Conservation (phyloP, 2,113 vertebrate species). For the Axis porcinus region DNA sequence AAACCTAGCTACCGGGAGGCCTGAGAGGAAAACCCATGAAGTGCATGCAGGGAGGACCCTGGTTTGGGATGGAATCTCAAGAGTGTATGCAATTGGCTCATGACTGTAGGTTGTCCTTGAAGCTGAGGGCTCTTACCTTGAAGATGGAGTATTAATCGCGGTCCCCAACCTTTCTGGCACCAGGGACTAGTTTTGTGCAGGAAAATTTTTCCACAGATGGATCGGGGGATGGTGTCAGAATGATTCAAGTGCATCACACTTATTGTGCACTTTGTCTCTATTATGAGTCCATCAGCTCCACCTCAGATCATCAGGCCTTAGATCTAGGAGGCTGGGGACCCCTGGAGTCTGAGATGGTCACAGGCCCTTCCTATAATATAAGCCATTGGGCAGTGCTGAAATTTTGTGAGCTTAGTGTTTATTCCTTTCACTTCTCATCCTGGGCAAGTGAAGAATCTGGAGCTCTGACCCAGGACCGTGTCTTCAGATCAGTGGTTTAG, state of each 20-base stretch:
- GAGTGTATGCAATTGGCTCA: background rate
- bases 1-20: constrained; percentile 15
- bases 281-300: background rate
- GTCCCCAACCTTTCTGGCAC: background rate
- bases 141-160: background rate
- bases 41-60: background rate
- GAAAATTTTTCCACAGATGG: background rate
- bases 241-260: background rate
- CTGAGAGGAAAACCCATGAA: background rate
- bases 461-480: background rate
- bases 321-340: background rate
- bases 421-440: background rate
- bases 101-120: background rate
- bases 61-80: background rate
- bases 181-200: background rate
- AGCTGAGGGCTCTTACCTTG: constrained; percentile 1
- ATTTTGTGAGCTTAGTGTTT: background rate
- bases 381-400: background rate
- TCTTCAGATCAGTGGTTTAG: background rate
- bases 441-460: background rate
- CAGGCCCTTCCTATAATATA: background rate
- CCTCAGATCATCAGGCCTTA: background rate
- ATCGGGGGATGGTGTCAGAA: background rate
- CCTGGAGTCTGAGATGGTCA: background rate
- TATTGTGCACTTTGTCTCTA: background rate